A percentile compares a stretch with the other conserved stretches of the same genome.
Evolutionary conservation across 1,140 invertebrate genomes (phyloP).

Genomic region (Drosophila arizonae): DNA sequence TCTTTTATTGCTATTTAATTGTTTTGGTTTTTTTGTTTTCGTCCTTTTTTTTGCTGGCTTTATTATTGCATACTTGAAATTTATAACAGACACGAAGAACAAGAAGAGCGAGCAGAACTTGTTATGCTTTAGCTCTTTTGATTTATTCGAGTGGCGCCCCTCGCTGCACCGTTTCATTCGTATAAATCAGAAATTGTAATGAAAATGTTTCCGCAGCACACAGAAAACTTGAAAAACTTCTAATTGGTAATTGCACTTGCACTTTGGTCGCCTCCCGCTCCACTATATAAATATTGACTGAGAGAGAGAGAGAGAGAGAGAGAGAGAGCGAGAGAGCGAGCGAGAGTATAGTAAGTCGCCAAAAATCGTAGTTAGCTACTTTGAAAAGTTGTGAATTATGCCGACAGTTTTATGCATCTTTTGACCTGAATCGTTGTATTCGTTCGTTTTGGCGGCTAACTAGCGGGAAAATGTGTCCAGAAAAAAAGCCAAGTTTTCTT

Average conservation of each 20-base stretch:
- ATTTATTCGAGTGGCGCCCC: slow-evolving; percentile 29
- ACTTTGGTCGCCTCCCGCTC: background rate
- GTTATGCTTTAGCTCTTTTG: slow-evolving; percentile 36
- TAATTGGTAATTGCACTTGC: slow-evolving; percentile 71
- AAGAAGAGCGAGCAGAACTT: slow-evolving; percentile 21
- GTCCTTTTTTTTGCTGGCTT: background rate
- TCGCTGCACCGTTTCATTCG: background rate
- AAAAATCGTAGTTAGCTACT: slow-evolving; percentile 41
- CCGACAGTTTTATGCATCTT: slow-evolving; percentile 55
- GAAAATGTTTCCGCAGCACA: slow-evolving; percentile 59
- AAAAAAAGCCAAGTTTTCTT: slow-evolving; percentile 11
- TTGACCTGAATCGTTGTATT: slow-evolving; percentile 33
- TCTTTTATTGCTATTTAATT: slow-evolving; percentile 11
- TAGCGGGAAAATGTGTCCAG: background rate
- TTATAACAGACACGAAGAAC: slow-evolving; percentile 18
- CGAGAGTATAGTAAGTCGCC: background rate
- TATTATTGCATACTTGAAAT: slow-evolving; percentile 27
- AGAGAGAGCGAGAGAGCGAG: too few species aligned
- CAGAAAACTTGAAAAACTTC: slow-evolving; percentile 55
- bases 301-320: too few species aligned
- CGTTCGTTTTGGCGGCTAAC: slow-evolving; percentile 1
- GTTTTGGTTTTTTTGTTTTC: slow-evolving; percentile 5
- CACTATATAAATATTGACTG: background rate
- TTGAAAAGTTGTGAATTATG: slow-evolving; percentile 57
- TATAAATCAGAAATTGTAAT: slow-evolving; percentile 69